These are phyloP conservation scores for Lumbricus terrestris DNA, from an alignment of 2,888 invertebrate genomes.

Conservation along the genomic window DNA sequence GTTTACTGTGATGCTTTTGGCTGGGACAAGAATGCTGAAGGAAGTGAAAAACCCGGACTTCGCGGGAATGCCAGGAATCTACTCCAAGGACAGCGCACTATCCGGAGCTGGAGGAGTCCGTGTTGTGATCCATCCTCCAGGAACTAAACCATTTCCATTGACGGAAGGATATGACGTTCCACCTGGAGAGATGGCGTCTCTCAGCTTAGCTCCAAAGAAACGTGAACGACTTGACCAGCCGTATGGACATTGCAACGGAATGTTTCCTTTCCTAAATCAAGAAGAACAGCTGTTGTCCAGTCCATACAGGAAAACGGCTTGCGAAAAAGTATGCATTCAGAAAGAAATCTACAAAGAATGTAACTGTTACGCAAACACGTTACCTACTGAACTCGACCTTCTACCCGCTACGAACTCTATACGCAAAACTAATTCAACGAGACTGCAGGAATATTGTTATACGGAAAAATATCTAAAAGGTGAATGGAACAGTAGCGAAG, in stretches of 20 bases:
- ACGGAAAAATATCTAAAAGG: too few relatives aligned
- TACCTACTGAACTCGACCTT: background rate
- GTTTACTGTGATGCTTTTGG: slow-evolving; percentile 38
- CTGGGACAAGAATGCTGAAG: slow-evolving; percentile 36
- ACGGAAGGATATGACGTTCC: slow-evolving; percentile 5
- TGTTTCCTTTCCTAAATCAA: background rate
- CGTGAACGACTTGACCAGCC: background rate
- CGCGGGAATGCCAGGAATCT: slow-evolving; percentile 33
- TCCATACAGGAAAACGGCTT: background rate
- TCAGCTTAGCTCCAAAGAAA: background rate
- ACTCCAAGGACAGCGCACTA: slow-evolving; percentile 33
- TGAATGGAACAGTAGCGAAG: background rate
- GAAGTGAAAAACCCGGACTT: slow-evolving; percentile 33
- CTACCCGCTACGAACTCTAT: background rate
- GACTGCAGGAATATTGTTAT: too few relatives aligned
- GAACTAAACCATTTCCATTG: background rate
- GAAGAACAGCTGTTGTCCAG: background rate
- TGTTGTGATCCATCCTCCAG: slow-evolving; percentile 3
- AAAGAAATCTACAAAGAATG: background rate
- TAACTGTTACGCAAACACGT: background rate
- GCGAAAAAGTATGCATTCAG: slow-evolving; percentile 4
- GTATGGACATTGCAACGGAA: background rate
- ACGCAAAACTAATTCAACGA: too few relatives aligned
- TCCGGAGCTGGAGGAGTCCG: slow-evolving; percentile 35
- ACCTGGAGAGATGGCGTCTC: background rate